A percentile compares a stretch with the other conserved stretches of the same genome.
phyloP scores from a whole-genome alignment of 2,113 vertebrate genomes.

The Hucho hucho region DNA sequence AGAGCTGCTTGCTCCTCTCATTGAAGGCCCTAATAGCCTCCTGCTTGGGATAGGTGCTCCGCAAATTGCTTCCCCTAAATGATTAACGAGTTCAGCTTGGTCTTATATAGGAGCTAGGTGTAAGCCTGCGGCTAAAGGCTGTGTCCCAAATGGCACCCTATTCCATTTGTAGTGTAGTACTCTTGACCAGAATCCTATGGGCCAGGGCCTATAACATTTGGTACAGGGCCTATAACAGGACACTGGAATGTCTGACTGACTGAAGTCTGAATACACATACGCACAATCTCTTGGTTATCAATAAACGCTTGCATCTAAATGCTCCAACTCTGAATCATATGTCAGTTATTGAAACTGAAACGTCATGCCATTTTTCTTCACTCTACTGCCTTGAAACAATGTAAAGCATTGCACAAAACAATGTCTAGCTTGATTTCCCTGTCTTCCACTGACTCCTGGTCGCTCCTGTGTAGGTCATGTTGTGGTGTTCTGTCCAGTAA shows the following conservation, averaged over 20 bases:
- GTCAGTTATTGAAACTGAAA: too few relatives aligned
- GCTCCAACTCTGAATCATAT: too few relatives aligned
- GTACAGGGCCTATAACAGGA: not conserved
- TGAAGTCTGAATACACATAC: too few relatives aligned
- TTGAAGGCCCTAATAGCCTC: constrained; percentile 67
- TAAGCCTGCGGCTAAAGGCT: not conserved
- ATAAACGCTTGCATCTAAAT: too few relatives aligned
- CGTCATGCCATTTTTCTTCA: too few relatives aligned
- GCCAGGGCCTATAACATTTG: too few relatives aligned
- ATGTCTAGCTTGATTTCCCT: constrained; percentile 3
- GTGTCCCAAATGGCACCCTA: too few relatives aligned
- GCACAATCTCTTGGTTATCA: too few relatives aligned
- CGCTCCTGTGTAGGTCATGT: constrained; percentile 11
- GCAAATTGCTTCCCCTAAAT: constrained; percentile 75
- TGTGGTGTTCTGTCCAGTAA: constrained; percentile 27
- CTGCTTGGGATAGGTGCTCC: constrained; percentile 30
- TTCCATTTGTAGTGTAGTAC: too few relatives aligned
- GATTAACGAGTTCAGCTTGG: constrained; percentile 67
- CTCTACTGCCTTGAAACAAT: constrained; percentile 7
- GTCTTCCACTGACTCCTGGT: not conserved
- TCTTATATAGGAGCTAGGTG: constrained; percentile 23
- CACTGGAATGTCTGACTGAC: constrained; percentile 3
- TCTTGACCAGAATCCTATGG: too few relatives aligned
- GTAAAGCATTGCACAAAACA: constrained; percentile 26
- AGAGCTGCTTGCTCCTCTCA: constrained; percentile 54